phyloP scores from a whole-genome alignment of 2,113 vertebrate species.

The Microcebus jonahi region DNA sequence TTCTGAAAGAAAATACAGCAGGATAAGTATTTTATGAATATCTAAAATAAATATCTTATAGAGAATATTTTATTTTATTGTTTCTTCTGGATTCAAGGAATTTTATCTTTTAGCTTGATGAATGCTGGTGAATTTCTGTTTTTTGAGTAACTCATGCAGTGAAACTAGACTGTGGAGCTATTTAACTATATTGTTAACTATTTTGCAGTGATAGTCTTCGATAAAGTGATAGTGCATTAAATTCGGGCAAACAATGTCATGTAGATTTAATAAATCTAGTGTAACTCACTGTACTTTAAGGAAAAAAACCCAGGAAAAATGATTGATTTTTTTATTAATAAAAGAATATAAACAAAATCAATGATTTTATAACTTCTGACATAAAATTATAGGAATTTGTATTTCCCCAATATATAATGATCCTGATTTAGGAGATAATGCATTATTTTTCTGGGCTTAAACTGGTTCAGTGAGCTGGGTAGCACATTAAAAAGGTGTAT shows the following conservation, averaged over 20 bases:
- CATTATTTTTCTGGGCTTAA: neutral
- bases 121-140: neutral
- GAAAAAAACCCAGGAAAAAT: neutral
- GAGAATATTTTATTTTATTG: neutral
- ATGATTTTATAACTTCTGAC: neutral
- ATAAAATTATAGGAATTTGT: constrained; percentile 1
- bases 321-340: neutral
- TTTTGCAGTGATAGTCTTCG: neutral
- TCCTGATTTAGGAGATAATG: neutral
- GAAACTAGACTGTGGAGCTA: constrained; percentile 7
- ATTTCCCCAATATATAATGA: neutral
- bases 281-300: neutral
- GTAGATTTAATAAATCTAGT: neutral
- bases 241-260: neutral
- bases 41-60: neutral
- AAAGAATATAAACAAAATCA: neutral
- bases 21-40: neutral
- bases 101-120: constrained; percentile 2
- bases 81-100: neutral
- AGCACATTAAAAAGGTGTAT: neutral
- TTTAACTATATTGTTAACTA: neutral
- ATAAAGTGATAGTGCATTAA: neutral
- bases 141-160: neutral
- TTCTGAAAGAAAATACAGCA: neutral
- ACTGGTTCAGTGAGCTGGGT: neutral